Evolutionary conservation across 2,113 vertebrate genomes (phyloP), one percentile per base, ranked within the genome.

Genomic region (Oreocharis arfaki): DNA sequence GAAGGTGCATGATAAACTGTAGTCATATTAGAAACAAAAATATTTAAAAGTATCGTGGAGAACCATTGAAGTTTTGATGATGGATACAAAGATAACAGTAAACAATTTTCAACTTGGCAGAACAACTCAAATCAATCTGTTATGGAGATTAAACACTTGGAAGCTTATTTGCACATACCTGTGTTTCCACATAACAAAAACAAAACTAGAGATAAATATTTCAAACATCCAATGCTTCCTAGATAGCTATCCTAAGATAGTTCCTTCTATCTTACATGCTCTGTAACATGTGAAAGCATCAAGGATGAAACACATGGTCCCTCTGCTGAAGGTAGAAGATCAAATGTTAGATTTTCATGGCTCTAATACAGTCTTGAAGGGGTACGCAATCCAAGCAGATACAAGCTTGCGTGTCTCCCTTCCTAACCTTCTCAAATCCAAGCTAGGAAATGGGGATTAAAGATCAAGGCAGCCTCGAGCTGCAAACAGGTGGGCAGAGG

Each of bases 11-110:
- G 10, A 88, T 16, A 55, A 76, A 63, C 23, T 53, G 27, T 19
- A n/a, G n/a, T n/a, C n/a, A n/a, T n/a, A n/a, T n/a, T 47, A 71
- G 33, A 70, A 92, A 77, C 13, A 84, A 94, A 87, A 80, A 16
- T 15, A 41, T 52, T 64, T 59, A 1, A n/a, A 87, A 76, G n/a
- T 59, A 47, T 73, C 67, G 69, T 9, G 33, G 42, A 89, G 35
- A 75, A 47, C 7, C 1, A 1, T 20, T 69, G 3, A 63, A 44
- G n/a, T 88, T 84, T 44, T 74, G 56, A 42, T 71, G 49, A 88
- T 26, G 27, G 12, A 33, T 83, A 83, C n/a, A 85, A 75, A 79
- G 67, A 61, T 30, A 94, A 83, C 16, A 83, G 30, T 8, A 80
- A 76, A 85, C 19, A 32, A 90, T 63, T 95, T 93, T 63, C 70